phyloP scores from a whole-genome alignment of 2,888 invertebrate genomes.

The Nomada fucata region DNA sequence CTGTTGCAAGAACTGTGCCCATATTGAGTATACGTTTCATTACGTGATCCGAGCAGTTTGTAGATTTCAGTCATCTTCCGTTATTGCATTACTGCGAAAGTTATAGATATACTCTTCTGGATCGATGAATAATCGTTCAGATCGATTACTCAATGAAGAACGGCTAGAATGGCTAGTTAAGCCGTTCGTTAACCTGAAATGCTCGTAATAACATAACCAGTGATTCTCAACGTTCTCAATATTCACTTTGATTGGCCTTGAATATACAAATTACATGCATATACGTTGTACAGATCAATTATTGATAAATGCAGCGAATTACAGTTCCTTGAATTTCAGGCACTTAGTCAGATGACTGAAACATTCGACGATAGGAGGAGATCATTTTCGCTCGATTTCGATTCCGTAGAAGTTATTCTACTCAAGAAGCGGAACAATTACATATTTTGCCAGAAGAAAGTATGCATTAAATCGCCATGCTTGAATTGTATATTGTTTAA shows the following conservation, averaged over 20 bases:
- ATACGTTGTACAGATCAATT: background rate
- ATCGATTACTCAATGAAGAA: slow-evolving; percentile 51
- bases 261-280: background rate
- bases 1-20: background rate
- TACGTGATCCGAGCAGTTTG: background rate
- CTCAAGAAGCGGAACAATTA: too few species aligned
- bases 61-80: slow-evolving; percentile 7
- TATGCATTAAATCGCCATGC: too few species aligned
- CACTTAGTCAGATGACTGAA: background rate
- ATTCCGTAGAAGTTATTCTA: too few species aligned
- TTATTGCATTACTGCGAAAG: slow-evolving; percentile 13
- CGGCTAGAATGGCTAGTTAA: slow-evolving; percentile 32
- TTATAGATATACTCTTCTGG: background rate
- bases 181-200: slow-evolving; percentile 53
- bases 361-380: background rate
- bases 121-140: slow-evolving; percentile 46
- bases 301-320: background rate
- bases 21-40: background rate
- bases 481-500: too few species aligned
- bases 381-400: too few species aligned
- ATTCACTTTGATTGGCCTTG: background rate
- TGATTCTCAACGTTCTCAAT: slow-evolving; percentile 34
- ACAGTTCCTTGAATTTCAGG: background rate
- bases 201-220: slow-evolving; percentile 30
- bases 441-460: too few species aligned